phyloP scores from a whole-genome alignment of 2,797 vertebrate genomes.

The Buceros bicornis region DNA sequence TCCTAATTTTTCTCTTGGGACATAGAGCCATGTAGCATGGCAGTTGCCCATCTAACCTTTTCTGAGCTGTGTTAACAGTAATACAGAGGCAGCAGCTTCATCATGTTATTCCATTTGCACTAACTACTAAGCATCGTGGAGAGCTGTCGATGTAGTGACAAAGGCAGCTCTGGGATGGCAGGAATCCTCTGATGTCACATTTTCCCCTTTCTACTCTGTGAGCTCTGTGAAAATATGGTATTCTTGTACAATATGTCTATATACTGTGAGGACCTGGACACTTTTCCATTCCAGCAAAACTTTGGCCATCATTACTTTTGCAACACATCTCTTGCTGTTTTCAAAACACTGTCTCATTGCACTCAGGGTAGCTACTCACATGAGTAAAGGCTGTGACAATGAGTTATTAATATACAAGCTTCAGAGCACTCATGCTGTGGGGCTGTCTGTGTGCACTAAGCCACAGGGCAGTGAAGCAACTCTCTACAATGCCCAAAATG shows the following conservation, averaged over 20 bases:
- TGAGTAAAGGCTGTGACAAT: background rate
- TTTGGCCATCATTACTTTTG: background rate
- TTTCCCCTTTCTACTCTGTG: background rate
- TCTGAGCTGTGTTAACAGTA: background rate
- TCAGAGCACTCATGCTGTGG: background rate
- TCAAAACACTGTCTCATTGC: background rate
- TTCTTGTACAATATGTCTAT: background rate
- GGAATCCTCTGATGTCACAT: background rate
- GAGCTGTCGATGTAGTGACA: background rate
- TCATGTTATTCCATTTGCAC: background rate
- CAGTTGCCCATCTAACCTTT: background rate
- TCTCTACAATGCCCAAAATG: background rate
- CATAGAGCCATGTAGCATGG: background rate
- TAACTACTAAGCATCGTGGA: background rate
- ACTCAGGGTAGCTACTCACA: rapidly evolving
- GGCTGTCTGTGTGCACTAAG: background rate
- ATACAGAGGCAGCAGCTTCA: background rate
- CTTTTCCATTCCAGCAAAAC: background rate
- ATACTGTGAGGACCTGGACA: background rate
- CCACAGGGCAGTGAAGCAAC: background rate
- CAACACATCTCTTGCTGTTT: rapidly evolving
- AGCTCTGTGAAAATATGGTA: background rate
- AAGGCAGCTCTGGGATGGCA: background rate
- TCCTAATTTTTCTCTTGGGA: background rate
- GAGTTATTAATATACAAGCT: background rate